Evolutionary conservation across 2,888 invertebrate genomes (phyloP), one percentile per base, ranked within the genome.

Genomic region (Andrena praecox): DNA sequence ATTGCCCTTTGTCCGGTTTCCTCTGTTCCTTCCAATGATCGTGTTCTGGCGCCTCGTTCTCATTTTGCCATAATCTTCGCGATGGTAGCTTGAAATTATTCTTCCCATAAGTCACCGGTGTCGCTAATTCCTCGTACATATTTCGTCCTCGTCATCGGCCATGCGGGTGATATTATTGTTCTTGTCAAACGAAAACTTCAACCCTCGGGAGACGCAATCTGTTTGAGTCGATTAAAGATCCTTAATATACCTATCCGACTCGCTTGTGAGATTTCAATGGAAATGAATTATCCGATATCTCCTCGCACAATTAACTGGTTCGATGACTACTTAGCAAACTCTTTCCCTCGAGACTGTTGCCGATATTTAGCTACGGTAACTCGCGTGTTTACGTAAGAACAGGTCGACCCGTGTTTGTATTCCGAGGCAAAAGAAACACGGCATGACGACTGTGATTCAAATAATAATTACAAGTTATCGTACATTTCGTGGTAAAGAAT

Each of bases 341-440:
- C 12, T 42, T 42, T 42, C 2, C 16, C 16, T 42, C 42, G 42
- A 42, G 16, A 16, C 16, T 42, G 42, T 42, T 42, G 3, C 42
- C 20, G 7, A 62, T 52, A 56, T 33, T 33, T 56, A 29, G 31
- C 29, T 64, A 64, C 56, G 42, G 64, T 59, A 50, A 50, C 27
- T 64, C 2, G 12, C 12, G 42, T 73, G 50, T 77, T 60, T 72
- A 77, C 10, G 27, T 35, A 2, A 5, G 20, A 2, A 35, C 7
- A 77, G 73, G 73, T 73, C 77, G 50, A 64, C 2, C 2, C 27
- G 33, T 24, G 56, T n/a, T 56, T 27, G 6, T 16, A 12, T 42
- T 76, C 42, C 0, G 35, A 42, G 42, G 63, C n/a, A 56, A 59
- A 64, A 16, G 10, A 48, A 48, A 50, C 42, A 16, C 42, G 42